Base-by-base conservation (phyloP, 1,140 invertebrate species). In the Drosophila watanabei region DNA sequence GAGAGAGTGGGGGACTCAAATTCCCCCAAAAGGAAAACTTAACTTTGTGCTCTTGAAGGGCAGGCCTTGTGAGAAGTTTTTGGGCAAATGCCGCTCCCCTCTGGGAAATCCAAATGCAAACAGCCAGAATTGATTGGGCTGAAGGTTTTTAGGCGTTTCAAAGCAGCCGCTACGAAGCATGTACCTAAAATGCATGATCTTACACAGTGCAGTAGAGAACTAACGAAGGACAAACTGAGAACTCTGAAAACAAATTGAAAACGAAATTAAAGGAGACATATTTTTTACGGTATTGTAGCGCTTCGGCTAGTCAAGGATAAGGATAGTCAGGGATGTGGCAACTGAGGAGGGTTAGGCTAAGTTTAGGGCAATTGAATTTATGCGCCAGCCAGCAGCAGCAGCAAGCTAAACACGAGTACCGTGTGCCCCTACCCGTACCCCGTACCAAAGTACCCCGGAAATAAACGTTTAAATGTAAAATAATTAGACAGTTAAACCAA, bases 401-500 rank as follows among this genome's bases (percentile, higher is more conserved):
- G 58, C 82, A 82, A 68, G 61, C 63, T 59, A 87, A 80, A 65
- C 65, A 77, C 60, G 51, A 62, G 41, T 65, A 59, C 33, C 59
- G 30, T 14, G 54, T 45, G 58, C 65, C 59, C 41, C 69, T 8
- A 8, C 39, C 46, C 48, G 28, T 51, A 32, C 5, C 28, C 49
- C 49, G 30, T 70, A 62, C 61, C 48, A 56, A 65, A 45, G 69
- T 52, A 59, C 20, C 51, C 28, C 62, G 64, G 69, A 89, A 86
- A 77, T 90, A 80, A 90, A 90, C 80, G 87, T 90, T 90, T 90
- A 86, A 90, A 86, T 90, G 86, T 90, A 91, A 91, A 83, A 91
- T 90, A 91, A 91, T 91, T 87, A 91, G 87, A 91, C 87, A 91
- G 82, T 91, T 92, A 90, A 93, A 92, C 91, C 81, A 92, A 92